Evolutionary conservation across 2,888 invertebrate genomes (phyloP).

Genomic region (Drosophila suboccidentalis): DNA sequence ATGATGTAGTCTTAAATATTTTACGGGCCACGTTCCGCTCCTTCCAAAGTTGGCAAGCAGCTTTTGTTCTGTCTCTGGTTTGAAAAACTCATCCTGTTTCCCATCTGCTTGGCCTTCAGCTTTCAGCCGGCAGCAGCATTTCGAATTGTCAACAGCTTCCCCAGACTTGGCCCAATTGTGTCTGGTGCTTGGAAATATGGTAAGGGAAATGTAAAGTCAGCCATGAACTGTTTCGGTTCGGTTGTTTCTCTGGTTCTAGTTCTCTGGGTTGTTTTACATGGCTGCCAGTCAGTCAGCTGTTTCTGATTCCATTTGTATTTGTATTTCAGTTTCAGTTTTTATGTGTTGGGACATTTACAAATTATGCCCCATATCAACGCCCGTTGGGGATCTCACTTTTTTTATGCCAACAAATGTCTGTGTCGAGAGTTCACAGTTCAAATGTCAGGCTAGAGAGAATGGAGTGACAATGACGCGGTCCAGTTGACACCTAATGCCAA

Average conservation of each 20-base stretch:
- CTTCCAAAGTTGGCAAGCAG: slow-evolving; percentile 41
- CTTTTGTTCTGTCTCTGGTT: slow-evolving; percentile 60
- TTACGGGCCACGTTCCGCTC: slow-evolving; percentile 35
- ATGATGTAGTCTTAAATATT: slow-evolving; percentile 69
- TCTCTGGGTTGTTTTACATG: slow-evolving; percentile 24
- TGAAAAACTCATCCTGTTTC: slow-evolving; percentile 34
- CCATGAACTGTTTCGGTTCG: slow-evolving; percentile 13
- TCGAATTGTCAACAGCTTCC: slow-evolving; percentile 73
- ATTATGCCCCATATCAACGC: slow-evolving; percentile 54
- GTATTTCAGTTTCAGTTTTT: slow-evolving; percentile 32
- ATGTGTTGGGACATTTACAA: slow-evolving; percentile 72
- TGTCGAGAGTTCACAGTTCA: slow-evolving; percentile 64
- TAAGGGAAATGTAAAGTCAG: slow-evolving; percentile 23
- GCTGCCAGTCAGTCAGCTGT: slow-evolving; percentile 50
- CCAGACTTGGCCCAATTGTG: slow-evolving; percentile 63
- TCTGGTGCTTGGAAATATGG: slow-evolving; percentile 24
- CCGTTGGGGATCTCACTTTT: slow-evolving; percentile 23
- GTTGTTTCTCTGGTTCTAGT: background rate
- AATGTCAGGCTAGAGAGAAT: slow-evolving; percentile 55
- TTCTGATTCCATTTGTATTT: slow-evolving; percentile 13
- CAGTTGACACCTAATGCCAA: background rate
- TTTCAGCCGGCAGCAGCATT: slow-evolving; percentile 32
- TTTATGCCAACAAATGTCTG: slow-evolving; percentile 28
- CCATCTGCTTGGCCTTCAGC: slow-evolving; percentile 24
- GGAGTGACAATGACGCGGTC: slow-evolving; percentile 71